phyloP scores from a whole-genome alignment of 2,113 vertebrate genomes.

The Narcine bancroftii region DNA sequence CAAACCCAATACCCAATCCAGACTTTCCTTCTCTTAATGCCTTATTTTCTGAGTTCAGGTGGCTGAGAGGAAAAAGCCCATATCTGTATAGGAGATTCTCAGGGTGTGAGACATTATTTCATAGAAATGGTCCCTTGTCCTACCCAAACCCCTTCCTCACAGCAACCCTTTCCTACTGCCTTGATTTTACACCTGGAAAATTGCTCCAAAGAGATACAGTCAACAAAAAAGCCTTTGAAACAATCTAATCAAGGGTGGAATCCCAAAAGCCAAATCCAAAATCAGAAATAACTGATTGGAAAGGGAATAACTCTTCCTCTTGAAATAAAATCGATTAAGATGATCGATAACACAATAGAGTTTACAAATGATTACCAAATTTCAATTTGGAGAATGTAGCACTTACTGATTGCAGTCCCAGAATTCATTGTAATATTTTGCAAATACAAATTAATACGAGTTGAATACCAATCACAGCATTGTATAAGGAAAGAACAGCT shows the following conservation, averaged over 20 bases:
- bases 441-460: slow-evolving; percentile 51
- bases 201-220: not conserved
- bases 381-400: slow-evolving; percentile 50
- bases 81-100: not conserved
- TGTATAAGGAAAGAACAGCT: slow-evolving; percentile 44
- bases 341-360: slow-evolving; percentile 48
- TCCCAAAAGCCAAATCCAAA: no score
- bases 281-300: no score
- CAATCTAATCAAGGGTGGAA: not conserved
- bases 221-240: not conserved
- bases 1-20: not conserved
- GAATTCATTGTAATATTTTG: slow-evolving; percentile 55
- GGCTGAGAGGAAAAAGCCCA: not conserved
- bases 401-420: slow-evolving; percentile 51
- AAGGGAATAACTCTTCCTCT: not conserved
- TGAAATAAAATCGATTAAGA: not conserved
- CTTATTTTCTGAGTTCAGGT: not conserved
- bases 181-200: not conserved
- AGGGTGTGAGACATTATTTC: not conserved
- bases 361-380: slow-evolving; percentile 53
- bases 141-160: no score
- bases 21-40: not conserved
- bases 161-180: not conserved
- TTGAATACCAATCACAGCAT: slow-evolving; percentile 56
- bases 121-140: not conserved